Evolutionary conservation across 1,140 invertebrate species (phyloP).

Genomic region (Drosophila rufa): DNA sequence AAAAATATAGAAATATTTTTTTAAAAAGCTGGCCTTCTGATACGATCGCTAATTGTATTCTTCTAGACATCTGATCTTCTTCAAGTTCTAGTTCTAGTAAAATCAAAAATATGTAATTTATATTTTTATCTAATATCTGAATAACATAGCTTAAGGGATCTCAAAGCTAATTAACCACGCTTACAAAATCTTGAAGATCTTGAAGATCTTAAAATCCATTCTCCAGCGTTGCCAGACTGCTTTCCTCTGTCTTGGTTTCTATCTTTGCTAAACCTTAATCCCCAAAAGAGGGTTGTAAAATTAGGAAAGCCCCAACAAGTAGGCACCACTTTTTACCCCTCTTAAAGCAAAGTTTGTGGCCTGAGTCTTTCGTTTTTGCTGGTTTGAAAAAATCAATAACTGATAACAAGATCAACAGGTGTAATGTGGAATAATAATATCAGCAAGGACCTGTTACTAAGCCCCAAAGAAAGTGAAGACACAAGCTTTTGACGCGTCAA

Average conservation of each 20-base stretch:
- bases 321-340: slow-evolving; percentile 8
- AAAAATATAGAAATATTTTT: too few species aligned
- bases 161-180: too few species aligned
- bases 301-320: slow-evolving; percentile 1
- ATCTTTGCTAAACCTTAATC: background rate
- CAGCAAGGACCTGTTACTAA: slow-evolving; percentile 33
- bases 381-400: background rate
- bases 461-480: slow-evolving; percentile 52
- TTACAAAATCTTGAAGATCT: too few species aligned
- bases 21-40: too few species aligned
- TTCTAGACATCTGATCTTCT: too few species aligned
- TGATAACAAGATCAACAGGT: background rate
- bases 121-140: too few species aligned
- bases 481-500: slow-evolving; percentile 28
- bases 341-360: slow-evolving; percentile 46
- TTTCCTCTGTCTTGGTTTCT: background rate
- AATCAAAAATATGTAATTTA: too few species aligned
- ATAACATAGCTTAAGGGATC: too few species aligned
- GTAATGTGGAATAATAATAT: slow-evolving; percentile 16
- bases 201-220: too few species aligned
- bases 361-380: slow-evolving; percentile 58
- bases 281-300: slow-evolving; percentile 6
- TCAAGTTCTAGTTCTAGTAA: too few species aligned
- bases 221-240: background rate
- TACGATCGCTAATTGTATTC: too few species aligned